Conservation (phyloP, 1,140 invertebrate species). For the Teleopsis dalmanni region DNA sequence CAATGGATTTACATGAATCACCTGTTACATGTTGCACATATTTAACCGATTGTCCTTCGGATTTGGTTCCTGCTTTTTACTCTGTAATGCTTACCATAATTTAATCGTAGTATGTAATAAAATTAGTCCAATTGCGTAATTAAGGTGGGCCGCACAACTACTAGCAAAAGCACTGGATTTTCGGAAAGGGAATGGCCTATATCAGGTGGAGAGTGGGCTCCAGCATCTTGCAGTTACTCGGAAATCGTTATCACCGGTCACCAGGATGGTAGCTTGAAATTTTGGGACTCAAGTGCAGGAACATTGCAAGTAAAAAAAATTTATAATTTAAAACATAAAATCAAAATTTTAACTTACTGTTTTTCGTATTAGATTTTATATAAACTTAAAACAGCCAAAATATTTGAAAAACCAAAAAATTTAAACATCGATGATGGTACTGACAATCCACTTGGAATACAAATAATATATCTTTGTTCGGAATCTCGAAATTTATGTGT, state of each 20-base stretch:
- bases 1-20: slow-evolving; percentile 98
- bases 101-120: slow-evolving; percentile 20
- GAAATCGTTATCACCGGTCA: slow-evolving; percentile 96
- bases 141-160: slow-evolving; percentile 48
- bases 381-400: slow-evolving; percentile 94
- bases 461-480: slow-evolving; percentile 83
- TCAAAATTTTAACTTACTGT: too few relatives aligned
- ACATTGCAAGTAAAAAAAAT: slow-evolving; percentile 60
- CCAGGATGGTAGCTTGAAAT: slow-evolving; percentile 92
- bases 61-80: slow-evolving; percentile 87
- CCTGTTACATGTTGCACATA: slow-evolving; percentile 94
- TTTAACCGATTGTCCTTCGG: slow-evolving; percentile 93
- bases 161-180: slow-evolving; percentile 71
- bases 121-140: neutral
- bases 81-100: slow-evolving; percentile 43
- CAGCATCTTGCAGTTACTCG: slow-evolving; percentile 87
- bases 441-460: slow-evolving; percentile 89
- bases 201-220: slow-evolving; percentile 90
- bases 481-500: slow-evolving; percentile 84
- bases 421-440: slow-evolving; percentile 48
- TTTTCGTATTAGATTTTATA: slow-evolving; percentile 85
- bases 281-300: slow-evolving; percentile 94
- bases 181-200: slow-evolving; percentile 95
- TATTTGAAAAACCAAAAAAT: slow-evolving; percentile 72
- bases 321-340: too few relatives aligned